Evolutionary conservation across 2,888 invertebrate species (phyloP).

Genomic region (Anagyrus pseudococci): DNA sequence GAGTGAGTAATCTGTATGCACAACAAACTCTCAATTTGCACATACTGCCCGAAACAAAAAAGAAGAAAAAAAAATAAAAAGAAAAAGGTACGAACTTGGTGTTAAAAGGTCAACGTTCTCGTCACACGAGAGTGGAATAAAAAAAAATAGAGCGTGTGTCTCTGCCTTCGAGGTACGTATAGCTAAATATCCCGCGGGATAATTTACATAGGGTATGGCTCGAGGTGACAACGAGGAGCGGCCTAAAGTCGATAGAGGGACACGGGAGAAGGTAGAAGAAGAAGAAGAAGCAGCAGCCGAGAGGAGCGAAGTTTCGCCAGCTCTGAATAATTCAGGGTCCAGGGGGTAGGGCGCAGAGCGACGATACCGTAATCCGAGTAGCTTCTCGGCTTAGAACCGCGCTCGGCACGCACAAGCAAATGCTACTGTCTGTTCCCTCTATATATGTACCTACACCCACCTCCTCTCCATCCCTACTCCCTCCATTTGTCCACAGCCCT

Average conservation of each 20-base stretch:
- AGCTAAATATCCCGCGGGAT: slow-evolving; percentile 22
- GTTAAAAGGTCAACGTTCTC: not conserved
- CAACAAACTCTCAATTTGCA: not conserved
- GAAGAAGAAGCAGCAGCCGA: slow-evolving; percentile 3
- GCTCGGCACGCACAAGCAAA: not conserved
- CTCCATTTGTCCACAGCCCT: not conserved
- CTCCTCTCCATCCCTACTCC: not conserved
- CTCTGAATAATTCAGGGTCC: slow-evolving; percentile 59
- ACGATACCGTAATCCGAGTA: slow-evolving; percentile 58
- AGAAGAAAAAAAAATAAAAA: not conserved
- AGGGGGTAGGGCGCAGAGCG: slow-evolving; percentile 41
- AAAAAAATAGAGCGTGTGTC: slow-evolving; percentile 2
- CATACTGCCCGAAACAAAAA: not conserved
- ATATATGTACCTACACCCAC: too few species aligned
- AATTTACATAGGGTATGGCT: slow-evolving; percentile 28
- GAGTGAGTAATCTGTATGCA: slow-evolving; percentile 7
- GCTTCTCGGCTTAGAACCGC: slow-evolving; percentile 26
- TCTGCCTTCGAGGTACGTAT: too few species aligned
- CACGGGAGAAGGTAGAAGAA: slow-evolving; percentile 6
- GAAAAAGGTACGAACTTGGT: not conserved
- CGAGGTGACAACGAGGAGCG: slow-evolving; percentile 17
- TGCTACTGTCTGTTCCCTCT: not conserved
- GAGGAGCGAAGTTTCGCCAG: slow-evolving; percentile 48
- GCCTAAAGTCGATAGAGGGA: not conserved
- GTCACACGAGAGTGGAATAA: not conserved